Percentiles rank a stretch among this genome's conserved stretches.
Conservation (phyloP, 2,113 vertebrate genomes). For the Takifugu bimaculatus region DNA sequence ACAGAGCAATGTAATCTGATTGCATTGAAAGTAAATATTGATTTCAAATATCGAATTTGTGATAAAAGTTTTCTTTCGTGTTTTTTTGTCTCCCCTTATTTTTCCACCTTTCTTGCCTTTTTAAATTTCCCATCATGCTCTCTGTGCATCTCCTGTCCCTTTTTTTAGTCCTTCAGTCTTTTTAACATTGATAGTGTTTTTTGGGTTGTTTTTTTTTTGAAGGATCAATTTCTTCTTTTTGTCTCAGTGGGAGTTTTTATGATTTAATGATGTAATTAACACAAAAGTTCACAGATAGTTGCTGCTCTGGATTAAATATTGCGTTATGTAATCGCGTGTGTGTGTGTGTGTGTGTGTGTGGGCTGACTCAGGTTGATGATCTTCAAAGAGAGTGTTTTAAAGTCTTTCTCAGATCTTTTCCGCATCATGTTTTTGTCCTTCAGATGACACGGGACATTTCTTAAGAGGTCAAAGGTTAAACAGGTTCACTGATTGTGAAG, state of each 20-base stretch:
- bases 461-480: slow-evolving; percentile 10
- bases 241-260: too few relatives aligned
- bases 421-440: too few relatives aligned
- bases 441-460: too few relatives aligned
- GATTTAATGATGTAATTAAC: too few relatives aligned
- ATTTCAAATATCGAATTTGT: too few relatives aligned
- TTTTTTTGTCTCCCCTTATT: not conserved
- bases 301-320: too few relatives aligned
- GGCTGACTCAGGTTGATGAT: slow-evolving; percentile 32
- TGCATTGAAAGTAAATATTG: too few relatives aligned
- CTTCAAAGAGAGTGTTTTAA: slow-evolving; percentile 37
- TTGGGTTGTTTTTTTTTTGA: not conserved
- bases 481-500: too few relatives aligned
- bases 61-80: not conserved
- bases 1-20: too few relatives aligned
- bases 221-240: too few relatives aligned
- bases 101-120: not conserved
- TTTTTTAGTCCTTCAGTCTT: not conserved
- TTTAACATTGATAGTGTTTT: not conserved
- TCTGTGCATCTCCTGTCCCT: not conserved
- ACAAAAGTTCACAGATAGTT: too few relatives aligned
- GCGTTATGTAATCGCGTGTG: slow-evolving; percentile 1
- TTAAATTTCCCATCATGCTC: not conserved
- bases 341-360: slow-evolving; percentile 29
- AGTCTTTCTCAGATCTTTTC: not conserved